phyloP scores from a whole-genome alignment of 2,113 vertebrate species.

The Pimephales promelas region DNA sequence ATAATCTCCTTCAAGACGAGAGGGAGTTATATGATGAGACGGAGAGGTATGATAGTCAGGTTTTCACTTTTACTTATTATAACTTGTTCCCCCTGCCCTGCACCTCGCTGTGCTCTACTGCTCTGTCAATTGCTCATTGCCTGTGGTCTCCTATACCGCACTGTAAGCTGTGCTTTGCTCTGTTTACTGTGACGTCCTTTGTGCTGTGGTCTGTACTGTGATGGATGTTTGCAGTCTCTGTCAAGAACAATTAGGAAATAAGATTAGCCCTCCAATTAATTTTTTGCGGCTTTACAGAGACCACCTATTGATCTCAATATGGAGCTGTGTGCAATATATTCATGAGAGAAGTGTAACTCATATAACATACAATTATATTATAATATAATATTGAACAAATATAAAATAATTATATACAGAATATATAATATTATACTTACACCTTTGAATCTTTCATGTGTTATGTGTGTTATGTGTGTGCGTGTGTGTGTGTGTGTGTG shows the following conservation, averaged over 20 bases:
- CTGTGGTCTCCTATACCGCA: background rate
- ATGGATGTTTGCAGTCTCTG: conserved; percentile 43
- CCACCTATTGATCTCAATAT: conserved; percentile 63
- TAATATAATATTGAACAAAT: no score
- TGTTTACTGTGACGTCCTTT: conserved; percentile 32
- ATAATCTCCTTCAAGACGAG: conserved; percentile 20
- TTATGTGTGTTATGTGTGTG: no score
- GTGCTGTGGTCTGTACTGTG: conserved; percentile 15
- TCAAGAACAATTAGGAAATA: conserved; percentile 61
- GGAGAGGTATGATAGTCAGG: background rate
- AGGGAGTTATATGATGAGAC: background rate
- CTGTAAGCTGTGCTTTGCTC: conserved; percentile 18
- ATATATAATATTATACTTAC: no score
- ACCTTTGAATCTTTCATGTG: no score
- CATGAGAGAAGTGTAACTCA: background rate
- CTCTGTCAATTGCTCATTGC: conserved; percentile 18
- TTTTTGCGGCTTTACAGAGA: conserved; percentile 57
- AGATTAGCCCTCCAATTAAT: conserved; percentile 62
- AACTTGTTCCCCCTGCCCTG: background rate
- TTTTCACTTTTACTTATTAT: conserved; percentile 3
- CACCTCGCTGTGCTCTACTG: background rate
- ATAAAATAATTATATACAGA: no score
- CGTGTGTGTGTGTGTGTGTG: no score
- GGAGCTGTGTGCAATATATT: background rate
- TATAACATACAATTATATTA: no score